These are phyloP conservation scores for Drosophila pandora DNA, from an alignment of 1,140 invertebrate genomes.

Conservation along the genomic window DNA sequence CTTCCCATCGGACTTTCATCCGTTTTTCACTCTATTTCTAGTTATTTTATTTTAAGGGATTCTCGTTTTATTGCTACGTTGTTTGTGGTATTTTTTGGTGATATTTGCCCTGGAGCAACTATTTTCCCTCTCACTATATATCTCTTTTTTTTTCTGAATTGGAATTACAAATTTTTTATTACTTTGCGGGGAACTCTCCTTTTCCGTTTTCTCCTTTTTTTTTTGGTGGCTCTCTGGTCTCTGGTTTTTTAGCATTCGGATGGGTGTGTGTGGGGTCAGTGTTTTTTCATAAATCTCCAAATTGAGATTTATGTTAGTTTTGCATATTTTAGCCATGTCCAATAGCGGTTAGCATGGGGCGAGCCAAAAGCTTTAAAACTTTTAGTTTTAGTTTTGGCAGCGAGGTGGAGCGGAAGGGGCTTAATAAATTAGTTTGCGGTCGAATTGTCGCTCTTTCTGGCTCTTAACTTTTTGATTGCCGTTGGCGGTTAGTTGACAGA, in stretches of 20 bases:
- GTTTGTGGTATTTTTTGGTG: constrained; percentile 71
- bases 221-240: constrained; percentile 5
- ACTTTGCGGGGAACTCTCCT: constrained; percentile 53
- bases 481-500: constrained; percentile 66
- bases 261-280: constrained; percentile 26
- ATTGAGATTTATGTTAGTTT: constrained; percentile 82
- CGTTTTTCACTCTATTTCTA: constrained; percentile 19
- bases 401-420: constrained; percentile 44
- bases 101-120: constrained; percentile 70
- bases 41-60: constrained; percentile 34
- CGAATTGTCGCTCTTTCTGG: constrained; percentile 72
- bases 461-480: constrained; percentile 80
- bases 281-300: constrained; percentile 80
- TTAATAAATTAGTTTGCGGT: constrained; percentile 82
- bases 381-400: constrained; percentile 20
- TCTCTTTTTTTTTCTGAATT: constrained; percentile 49
- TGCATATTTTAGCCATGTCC: constrained; percentile 81
- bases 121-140: constrained; percentile 42
- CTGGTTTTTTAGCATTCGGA: constrained; percentile 13
- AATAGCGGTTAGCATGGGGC: constrained; percentile 63
- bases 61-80: constrained; percentile 56
- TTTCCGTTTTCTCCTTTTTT: constrained; percentile 30
- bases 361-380: constrained; percentile 55
- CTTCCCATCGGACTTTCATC: constrained; percentile 7
- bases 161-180: constrained; percentile 80